Evolutionary conservation across 23 tunicate species (phyloP).

Genomic region (Ascidia mentula): DNA sequence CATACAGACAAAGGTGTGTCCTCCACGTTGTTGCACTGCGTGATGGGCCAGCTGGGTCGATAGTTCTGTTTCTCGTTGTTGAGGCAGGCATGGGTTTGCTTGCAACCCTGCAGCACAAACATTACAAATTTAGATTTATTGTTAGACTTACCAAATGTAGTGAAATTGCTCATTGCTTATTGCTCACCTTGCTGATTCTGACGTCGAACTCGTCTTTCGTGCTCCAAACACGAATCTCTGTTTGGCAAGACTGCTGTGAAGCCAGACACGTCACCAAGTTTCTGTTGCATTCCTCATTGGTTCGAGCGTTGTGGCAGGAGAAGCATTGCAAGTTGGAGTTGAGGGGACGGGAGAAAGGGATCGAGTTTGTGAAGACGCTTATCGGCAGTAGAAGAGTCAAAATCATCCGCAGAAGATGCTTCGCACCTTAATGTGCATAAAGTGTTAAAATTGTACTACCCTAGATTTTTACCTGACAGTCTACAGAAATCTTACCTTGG

Average conservation of each 20-base stretch:
- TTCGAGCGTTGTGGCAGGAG: slow-evolving; percentile 42
- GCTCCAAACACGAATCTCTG: slow-evolving; percentile 55
- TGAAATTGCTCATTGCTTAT: background rate
- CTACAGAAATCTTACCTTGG: background rate
- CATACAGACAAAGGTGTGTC: slow-evolving; percentile 53
- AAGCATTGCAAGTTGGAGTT: slow-evolving; percentile 27
- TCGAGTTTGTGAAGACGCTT: background rate
- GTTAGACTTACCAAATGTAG: background rate
- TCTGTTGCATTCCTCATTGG: slow-evolving; percentile 50
- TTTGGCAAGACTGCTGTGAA: slow-evolving; percentile 46
- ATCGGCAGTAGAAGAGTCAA: background rate
- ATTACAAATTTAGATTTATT: background rate
- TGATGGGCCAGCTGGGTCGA: slow-evolving; percentile 44
- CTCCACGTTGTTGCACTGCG: slow-evolving; percentile 46
- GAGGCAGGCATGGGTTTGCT: slow-evolving; percentile 48
- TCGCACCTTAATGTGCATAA: background rate
- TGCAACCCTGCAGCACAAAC: slow-evolving; percentile 46
- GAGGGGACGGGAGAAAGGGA: background rate
- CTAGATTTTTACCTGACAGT: background rate
- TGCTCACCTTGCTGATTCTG: slow-evolving; percentile 47
- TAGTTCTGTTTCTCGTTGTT: slow-evolving; percentile 63
- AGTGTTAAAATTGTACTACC: background rate
- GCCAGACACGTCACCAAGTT: slow-evolving; percentile 49
- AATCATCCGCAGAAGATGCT: background rate
- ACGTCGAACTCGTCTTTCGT: slow-evolving; percentile 18